Evolutionary conservation across 1,140 invertebrate species (phyloP), one percentile per base, ranked within the genome.

Genomic region (Bombus pyrosoma): DNA sequence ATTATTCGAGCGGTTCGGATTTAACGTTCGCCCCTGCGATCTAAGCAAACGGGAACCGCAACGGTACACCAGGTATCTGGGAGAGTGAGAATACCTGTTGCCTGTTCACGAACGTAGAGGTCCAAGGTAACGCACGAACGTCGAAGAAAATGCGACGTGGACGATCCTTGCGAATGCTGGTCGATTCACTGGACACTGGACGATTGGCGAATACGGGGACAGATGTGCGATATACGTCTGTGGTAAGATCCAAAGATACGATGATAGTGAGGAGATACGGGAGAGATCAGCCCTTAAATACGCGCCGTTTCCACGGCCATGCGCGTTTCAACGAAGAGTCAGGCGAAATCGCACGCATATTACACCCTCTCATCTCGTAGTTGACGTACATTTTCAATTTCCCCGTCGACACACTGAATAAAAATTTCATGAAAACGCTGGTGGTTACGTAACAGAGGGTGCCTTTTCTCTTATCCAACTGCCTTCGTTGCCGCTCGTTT

Each of bases 211-310:
- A 13, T n/a, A 8, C 37, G 68, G 47, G 57, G 2, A 12, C 59
- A 34, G 47, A 32, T 25, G n/a, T 12, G 22, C n/a, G 53, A n/a
- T 28, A 1, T 32, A 9, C 12, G 25, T 64, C 12, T 86, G 79
- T 83, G 74, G 73, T 53, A 85, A 87, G 88, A 80, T 80, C 66
- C 66, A 84, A 80, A 57, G 83, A 71, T 79, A 86, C 81, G 66
- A 47, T 80, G 75, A 92, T 91, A 93, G 92, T 93, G 93, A 85
- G 90, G 88, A 88, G 81, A 91, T 74, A 87, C 68, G 87, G 76
- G 78, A 85, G 80, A 85, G 86, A 90, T 91, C 91, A 89, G 90
- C 92, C 92, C 93, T 94, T 94, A 94, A 94, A 94, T 94, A 94
- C 93, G 87, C 81, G 87, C 83, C 72, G 86, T 89, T 75, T 47